Evolutionary conservation across 2,113 vertebrate species (phyloP).

Genomic region (Paratilapia polleni): DNA sequence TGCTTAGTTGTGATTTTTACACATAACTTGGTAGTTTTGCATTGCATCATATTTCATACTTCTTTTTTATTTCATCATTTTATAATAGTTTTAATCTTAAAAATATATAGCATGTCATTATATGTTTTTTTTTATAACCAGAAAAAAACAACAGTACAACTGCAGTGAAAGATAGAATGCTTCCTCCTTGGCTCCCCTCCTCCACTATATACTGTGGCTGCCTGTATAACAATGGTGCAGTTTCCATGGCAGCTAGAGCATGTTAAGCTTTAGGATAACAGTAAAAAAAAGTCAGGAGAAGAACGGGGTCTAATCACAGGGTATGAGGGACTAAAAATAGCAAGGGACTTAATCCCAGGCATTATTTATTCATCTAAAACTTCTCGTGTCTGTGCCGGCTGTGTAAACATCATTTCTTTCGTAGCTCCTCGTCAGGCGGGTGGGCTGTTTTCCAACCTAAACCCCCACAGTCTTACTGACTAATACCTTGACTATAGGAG

Average conservation of each 20-base stretch:
- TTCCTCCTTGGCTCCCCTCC: constrained; percentile 53
- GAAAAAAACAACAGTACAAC: background rate
- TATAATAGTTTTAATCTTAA: background rate
- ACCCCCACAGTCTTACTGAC: constrained; percentile 21
- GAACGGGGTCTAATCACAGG: constrained; percentile 67
- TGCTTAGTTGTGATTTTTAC: background rate
- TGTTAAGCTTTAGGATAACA: constrained; percentile 72
- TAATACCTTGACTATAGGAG: constrained; percentile 4
- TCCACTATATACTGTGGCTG: constrained; percentile 42
- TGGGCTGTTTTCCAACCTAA: constrained; percentile 23
- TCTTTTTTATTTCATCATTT: background rate
- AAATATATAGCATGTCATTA: background rate
- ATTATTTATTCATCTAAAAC: constrained; percentile 75
- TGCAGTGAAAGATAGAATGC: constrained; percentile 7
- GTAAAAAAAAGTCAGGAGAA: constrained; percentile 58
- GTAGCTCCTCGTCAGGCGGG: background rate
- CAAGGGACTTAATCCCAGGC: constrained; percentile 65
- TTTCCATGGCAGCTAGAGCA: constrained; percentile 78
- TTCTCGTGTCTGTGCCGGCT: constrained; percentile 52
- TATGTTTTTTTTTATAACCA: background rate
- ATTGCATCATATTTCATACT: background rate
- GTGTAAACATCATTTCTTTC: constrained; percentile 60
- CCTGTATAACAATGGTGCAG: constrained; percentile 63
- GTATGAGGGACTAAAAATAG: constrained; percentile 74
- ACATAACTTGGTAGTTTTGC: background rate